Percentiles rank a stretch among this genome's conserved stretches.
Evolutionary conservation across 37 sponge, comb jelly and placozoan genomes (phyloP).

Genomic region (Tethya wilhelma): DNA sequence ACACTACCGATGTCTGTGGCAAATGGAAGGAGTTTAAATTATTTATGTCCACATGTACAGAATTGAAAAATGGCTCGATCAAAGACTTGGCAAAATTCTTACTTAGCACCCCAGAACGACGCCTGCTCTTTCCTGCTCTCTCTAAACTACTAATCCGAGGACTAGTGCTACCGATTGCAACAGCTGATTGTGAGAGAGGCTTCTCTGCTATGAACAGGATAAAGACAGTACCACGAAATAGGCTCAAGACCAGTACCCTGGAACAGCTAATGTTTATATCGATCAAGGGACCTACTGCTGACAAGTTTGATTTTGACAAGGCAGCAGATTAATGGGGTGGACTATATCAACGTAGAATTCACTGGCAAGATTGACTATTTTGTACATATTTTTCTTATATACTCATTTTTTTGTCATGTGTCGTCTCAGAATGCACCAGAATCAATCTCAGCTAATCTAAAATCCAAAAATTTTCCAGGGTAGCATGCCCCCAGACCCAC

Average conservation of each 20-base stretch:
- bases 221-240: constrained; percentile 26
- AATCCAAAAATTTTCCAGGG: too few relatives aligned
- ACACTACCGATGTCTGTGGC: background rate
- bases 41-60: constrained; percentile 5
- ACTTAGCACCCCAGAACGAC: background rate
- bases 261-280: constrained; percentile 39
- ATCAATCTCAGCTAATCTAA: constrained; percentile 1
- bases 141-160: background rate
- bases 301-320: constrained; percentile 22
- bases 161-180: constrained; percentile 27
- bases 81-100: background rate
- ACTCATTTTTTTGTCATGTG: too few relatives aligned
- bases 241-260: constrained; percentile 24
- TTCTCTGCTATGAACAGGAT: constrained; percentile 54
- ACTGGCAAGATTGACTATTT: constrained; percentile 7
- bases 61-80: constrained; percentile 4
- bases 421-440: constrained; percentile 1
- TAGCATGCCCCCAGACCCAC: too few relatives aligned
- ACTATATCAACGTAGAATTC: constrained; percentile 5
- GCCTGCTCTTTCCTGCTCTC: background rate
- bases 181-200: constrained; percentile 20
- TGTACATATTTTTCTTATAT: too few relatives aligned
- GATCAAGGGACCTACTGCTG: constrained; percentile 24
- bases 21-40: background rate
- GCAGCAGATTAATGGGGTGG: constrained; percentile 6